Evolutionary conservation across 2,888 invertebrate species (phyloP).

Genomic region (Hydraecia micacea): DNA sequence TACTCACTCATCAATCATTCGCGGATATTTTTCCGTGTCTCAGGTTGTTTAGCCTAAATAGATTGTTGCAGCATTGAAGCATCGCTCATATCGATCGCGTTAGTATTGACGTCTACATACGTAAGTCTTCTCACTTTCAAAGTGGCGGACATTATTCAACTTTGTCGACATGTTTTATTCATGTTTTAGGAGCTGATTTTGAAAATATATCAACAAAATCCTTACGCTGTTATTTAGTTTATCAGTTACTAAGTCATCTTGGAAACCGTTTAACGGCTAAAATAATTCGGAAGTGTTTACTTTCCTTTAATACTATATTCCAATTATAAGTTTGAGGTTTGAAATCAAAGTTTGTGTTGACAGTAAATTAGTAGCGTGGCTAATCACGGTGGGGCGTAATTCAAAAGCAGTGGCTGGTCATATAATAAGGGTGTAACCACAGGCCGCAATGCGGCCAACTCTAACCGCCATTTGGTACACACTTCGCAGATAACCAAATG

Average conservation of each 20-base stretch:
- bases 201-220: conserved; percentile 47
- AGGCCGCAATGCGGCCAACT: conserved; percentile 65
- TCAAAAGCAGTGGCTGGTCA: conserved; percentile 55
- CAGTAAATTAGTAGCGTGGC: conserved; percentile 48
- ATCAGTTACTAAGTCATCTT: conserved; percentile 35
- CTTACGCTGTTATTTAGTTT: conserved; percentile 43
- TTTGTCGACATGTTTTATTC: conserved; percentile 66
- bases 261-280: conserved; percentile 23
- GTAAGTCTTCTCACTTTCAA: conserved; percentile 58
- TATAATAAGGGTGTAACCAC: conserved; percentile 63
- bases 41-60: conserved; percentile 89
- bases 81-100: conserved; percentile 82
- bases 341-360: conserved; percentile 55
- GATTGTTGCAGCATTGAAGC: conserved; percentile 85
- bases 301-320: conserved; percentile 38
- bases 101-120: conserved; percentile 75
- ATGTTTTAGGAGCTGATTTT: conserved; percentile 48
- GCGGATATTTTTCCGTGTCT: conserved; percentile 90
- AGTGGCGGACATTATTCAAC: conserved; percentile 64
- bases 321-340: conserved; percentile 54
- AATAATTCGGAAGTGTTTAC: conserved; percentile 40
- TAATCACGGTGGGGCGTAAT: conserved; percentile 44
- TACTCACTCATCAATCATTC: conserved; percentile 89
- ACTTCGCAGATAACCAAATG: conserved; percentile 65
- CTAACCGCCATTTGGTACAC: conserved; percentile 63